phyloP scores from a whole-genome alignment of 1,140 invertebrate species.

The Marisa cornuarietis region DNA sequence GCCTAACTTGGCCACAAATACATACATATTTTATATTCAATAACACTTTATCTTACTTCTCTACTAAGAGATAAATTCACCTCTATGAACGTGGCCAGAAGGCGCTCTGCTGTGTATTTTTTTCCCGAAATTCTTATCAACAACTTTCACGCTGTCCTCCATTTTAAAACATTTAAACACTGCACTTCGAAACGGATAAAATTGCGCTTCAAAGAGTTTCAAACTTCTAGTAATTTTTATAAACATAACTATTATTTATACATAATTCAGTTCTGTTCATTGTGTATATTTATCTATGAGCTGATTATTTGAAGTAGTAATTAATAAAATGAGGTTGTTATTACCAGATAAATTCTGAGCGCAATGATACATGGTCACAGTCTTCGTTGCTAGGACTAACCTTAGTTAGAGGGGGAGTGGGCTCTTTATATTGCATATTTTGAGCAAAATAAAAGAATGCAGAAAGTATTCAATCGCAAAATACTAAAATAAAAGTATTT shows the following conservation, averaged over 20 bases:
- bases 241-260: not conserved
- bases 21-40: too few relatives aligned
- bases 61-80: constrained; percentile 29
- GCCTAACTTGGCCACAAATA: too few relatives aligned
- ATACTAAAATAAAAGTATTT: not conserved
- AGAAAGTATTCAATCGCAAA: not conserved
- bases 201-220: constrained; percentile 4
- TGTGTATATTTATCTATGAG: not conserved
- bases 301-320: too few relatives aligned
- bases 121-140: constrained; percentile 54
- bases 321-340: too few relatives aligned
- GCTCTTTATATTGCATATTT: not conserved
- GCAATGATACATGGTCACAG: too few relatives aligned
- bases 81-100: constrained; percentile 63
- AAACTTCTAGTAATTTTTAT: not conserved
- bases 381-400: too few relatives aligned
- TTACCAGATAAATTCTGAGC: too few relatives aligned
- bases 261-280: not conserved
- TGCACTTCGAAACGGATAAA: constrained; percentile 38
- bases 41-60: too few relatives aligned
- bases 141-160: constrained; percentile 61
- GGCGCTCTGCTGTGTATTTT: constrained; percentile 52
- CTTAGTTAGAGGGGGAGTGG: too few relatives aligned
- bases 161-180: constrained; percentile 49
- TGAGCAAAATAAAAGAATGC: not conserved